These are phyloP conservation scores for Danio tinwini DNA, from an alignment of 2,797 vertebrate genomes.

Conservation along the genomic window DNA sequence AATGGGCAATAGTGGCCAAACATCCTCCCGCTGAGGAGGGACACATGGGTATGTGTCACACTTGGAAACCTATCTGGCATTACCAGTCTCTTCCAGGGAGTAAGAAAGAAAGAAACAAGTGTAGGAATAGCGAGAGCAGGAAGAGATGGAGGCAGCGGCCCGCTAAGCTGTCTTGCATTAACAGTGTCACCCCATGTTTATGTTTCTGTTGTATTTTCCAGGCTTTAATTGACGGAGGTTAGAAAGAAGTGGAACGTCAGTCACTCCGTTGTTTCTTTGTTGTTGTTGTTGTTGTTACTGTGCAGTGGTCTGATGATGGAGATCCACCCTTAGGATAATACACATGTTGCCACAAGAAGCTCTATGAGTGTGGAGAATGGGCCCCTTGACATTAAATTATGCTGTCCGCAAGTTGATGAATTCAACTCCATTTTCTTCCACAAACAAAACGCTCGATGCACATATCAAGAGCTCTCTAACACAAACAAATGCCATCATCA, in stretches of 20 bases:
- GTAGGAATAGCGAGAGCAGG: conserved; percentile 46
- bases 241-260: conserved; percentile 39
- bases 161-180: conserved; percentile 50
- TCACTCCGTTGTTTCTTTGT: conserved; percentile 36
- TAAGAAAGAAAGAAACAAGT: conserved; percentile 40
- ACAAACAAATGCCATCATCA: conserved; percentile 73
- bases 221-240: conserved; percentile 51
- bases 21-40: conserved; percentile 66
- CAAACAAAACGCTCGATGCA: conserved; percentile 71
- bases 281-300: conserved; percentile 36
- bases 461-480: conserved; percentile 65
- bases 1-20: conserved; percentile 74
- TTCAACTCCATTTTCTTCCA: conserved; percentile 69
- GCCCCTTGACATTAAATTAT: conserved; percentile 66
- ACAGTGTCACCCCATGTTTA: conserved; percentile 29
- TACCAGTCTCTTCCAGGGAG: conserved; percentile 45
- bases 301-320: conserved; percentile 48
- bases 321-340: conserved; percentile 54
- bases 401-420: conserved; percentile 69
- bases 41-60: conserved; percentile 69
- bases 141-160: conserved; percentile 37
- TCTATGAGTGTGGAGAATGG: conserved; percentile 59
- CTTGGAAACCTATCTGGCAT: conserved; percentile 66
- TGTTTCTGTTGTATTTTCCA: conserved; percentile 58
- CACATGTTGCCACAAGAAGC: conserved; percentile 51